phyloP scores from a whole-genome alignment of 2,888 invertebrate genomes.

The Omphaloscelis lunosa region DNA sequence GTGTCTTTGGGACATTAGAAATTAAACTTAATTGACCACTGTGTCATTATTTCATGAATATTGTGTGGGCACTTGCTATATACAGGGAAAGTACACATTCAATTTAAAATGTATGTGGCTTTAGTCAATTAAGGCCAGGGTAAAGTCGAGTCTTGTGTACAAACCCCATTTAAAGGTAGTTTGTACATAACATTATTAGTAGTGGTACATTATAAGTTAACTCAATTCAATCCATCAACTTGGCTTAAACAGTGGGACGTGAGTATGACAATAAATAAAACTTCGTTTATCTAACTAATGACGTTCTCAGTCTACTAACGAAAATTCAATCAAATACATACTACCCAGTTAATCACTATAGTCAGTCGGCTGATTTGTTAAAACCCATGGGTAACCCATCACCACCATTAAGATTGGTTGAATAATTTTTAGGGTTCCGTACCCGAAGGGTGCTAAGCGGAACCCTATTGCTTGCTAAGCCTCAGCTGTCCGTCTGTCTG shows the following conservation, averaged over 20 bases:
- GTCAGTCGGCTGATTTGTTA: not conserved
- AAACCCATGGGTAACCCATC: not conserved
- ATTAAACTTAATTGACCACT: not conserved
- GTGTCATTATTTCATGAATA: not conserved
- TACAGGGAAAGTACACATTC: not conserved
- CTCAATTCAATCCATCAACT: slow-evolving; percentile 11
- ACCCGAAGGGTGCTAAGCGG: no score
- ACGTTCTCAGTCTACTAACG: not conserved
- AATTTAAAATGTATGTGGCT: slow-evolving; percentile 22
- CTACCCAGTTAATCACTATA: not conserved
- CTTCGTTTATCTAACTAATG: not conserved
- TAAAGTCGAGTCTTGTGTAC: slow-evolving; percentile 15
- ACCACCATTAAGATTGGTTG: not conserved
- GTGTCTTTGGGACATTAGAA: not conserved
- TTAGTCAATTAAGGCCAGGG: slow-evolving; percentile 27
- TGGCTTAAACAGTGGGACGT: not conserved
- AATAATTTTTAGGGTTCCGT: not conserved
- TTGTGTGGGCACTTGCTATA: not conserved
- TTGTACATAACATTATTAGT: no score
- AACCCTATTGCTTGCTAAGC: no score
- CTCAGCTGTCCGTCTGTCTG: no score
- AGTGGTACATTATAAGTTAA: no score
- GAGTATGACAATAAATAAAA: not conserved
- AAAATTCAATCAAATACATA: not conserved
- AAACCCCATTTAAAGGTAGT: slow-evolving; percentile 4